Evolutionary conservation across 2,888 invertebrate genomes (phyloP), one percentile per base, ranked within the genome.

Genomic region (Drosophila dives): DNA sequence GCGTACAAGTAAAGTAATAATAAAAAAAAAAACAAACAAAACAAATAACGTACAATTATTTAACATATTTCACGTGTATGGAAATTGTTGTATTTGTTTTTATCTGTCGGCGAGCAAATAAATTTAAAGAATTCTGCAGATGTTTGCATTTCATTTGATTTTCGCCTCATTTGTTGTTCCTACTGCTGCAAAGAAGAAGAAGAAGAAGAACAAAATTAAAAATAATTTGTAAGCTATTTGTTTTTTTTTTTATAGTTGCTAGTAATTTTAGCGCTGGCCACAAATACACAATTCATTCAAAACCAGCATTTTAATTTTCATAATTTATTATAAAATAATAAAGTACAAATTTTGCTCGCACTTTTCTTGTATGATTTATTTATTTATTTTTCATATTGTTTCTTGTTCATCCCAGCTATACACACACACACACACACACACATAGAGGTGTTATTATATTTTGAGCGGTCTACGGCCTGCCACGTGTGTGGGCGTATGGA

Each of bases 281-380:
- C 86, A 87, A 84, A 89, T 78, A 83, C 74, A 69, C 73, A 66
- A 77, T 70, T 42, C 65, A 80, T 73, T 72, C 55, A 63, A 82
- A 86, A 61, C 60, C 33, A 64, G 64, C 77, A 77, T 72, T 83
- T 86, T 87, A 89, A 84, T 84, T 77, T 65, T 17, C 58, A 62
- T 69, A 87, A 85, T 87, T 85, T 87, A 89, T 84, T 86, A 75
- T 71, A 51, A 77, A 89, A 80, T 64, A 88, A 86, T 83, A 86
- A 80, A 75, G 77, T 60, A 64, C 15, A 61, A 81, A 67, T 56
- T 80, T 45, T 60, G 50, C 55, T 60, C 42, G 42, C 60, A 59
- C 42, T 63, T 62, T 69, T 68, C 66, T 67, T 66, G 55, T 64
- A 65, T 74, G 66, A 74, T 60, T 67, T 88, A 80, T 88, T 76